Base-by-base conservation (phyloP, 2,888 invertebrate species). In the Tenthredo amoena region DNA sequence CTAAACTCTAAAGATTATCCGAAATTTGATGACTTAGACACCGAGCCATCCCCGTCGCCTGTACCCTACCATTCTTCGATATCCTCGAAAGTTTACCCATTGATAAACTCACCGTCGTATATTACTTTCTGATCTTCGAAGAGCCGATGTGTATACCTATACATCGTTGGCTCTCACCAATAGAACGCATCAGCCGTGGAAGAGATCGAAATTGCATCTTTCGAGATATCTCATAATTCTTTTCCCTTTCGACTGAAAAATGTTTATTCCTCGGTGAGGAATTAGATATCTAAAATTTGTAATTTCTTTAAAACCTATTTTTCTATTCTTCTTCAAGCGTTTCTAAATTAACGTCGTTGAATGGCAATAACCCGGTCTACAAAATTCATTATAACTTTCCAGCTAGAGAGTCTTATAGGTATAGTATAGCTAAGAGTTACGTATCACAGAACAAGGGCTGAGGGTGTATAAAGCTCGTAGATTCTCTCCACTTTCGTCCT, bases 1-100 rank as follows among this genome's bases (percentile, higher is more conserved):
- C 71, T 34, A 72, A 72, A 72, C 71, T 72, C 71, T 72, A 72
- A 72, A 37, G 71, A 72, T 72, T 72, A 72, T 72, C 37, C 71
- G 37, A 40, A 72, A 72, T 72, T 72, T 72, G 31, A 72, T 72
- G 71, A 72, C 71, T 40, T n/a, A n/a, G 37, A 34, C 71, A 18
- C 37, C 65, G 26, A 21, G 1, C 65, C 26, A 10, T 31, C 37
- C 71, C 71, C 71, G 21, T 21, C 62, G 3, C 6, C 62, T 21
- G 10, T 26, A 26, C 62, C 21, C 62, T 26, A 62, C 62, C 62
- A 1, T 26, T 5, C 55, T 0, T 55, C 55, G 7, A 18, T 18
- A 55, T n/a, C 62, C 62, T 62, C 37, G 71, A 72, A 72, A 72
- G 31, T 72, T 72, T 72, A 40, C 71, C 40, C 71, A 40, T 40